Evolutionary conservation across 2,888 invertebrate species (phyloP).

Genomic region (Pycnomerus fuliginosus): DNA sequence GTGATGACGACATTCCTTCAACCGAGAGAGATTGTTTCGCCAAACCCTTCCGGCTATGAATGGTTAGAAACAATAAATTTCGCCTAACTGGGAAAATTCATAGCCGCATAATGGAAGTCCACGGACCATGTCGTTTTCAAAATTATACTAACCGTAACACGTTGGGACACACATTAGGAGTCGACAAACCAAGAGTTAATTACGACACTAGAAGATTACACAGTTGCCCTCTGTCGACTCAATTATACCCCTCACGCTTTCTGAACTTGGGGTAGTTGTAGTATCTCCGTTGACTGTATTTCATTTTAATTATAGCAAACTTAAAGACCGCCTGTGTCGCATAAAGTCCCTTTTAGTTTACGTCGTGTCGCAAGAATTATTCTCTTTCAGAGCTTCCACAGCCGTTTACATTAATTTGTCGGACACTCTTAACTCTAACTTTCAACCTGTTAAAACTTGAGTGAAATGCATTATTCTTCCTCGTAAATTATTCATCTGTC

Average conservation of each 20-base stretch:
- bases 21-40: too few species aligned
- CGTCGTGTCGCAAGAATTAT: not conserved
- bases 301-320: conserved; percentile 18
- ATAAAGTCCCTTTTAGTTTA: conserved; percentile 2
- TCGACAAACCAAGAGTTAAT: conserved; percentile 21
- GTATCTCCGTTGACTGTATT: conserved; percentile 12
- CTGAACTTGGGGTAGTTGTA: conserved; percentile 15
- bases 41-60: too few species aligned
- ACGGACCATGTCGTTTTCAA: conserved; percentile 5
- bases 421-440: too few species aligned
- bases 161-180: conserved; percentile 16
- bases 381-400: too few species aligned
- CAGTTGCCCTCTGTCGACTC: conserved; percentile 23
- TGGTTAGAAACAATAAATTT: too few species aligned
- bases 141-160: conserved; percentile 18
- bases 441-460: too few species aligned
- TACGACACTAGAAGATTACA: conserved; percentile 24
- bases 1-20: too few species aligned
- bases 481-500: too few species aligned
- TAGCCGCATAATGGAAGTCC: conserved; percentile 3
- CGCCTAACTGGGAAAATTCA: not conserved
- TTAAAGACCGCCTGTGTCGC: conserved; percentile 6
- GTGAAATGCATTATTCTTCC: too few species aligned
- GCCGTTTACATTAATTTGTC: too few species aligned
- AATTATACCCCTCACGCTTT: conserved; percentile 20